Percentiles rank a stretch among this genome's conserved stretches.
Conservation (phyloP, 2,888 invertebrate genomes). For the Ptychoptera contaminata region DNA sequence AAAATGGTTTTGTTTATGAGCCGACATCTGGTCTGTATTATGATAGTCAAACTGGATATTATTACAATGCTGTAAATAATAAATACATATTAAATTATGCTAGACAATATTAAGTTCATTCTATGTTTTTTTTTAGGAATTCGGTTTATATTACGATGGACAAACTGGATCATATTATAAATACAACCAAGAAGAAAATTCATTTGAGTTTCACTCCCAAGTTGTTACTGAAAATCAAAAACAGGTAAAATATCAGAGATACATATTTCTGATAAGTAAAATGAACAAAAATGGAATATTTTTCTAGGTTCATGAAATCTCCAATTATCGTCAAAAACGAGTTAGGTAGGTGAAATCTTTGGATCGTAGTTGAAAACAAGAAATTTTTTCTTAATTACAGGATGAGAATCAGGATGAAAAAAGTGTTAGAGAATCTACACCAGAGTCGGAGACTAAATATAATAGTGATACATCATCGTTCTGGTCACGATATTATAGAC, state of each 20-base stretch:
- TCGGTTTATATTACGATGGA: conserved; percentile 79
- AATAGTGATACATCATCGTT: conserved; percentile 1
- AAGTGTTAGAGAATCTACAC: neutral
- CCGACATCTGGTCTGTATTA: conserved; percentile 77
- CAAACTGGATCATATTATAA: conserved; percentile 69
- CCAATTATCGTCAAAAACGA: conserved; percentile 22
- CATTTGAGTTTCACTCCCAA: conserved; percentile 70
- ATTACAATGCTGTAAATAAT: conserved; percentile 67
- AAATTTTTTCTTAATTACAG: conserved; percentile 29
- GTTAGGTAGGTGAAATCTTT: conserved; percentile 34
- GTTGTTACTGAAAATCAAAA: conserved; percentile 20
- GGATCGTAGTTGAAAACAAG: conserved; percentile 31
- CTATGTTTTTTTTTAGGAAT: conserved; percentile 41
- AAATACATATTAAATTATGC: neutral
- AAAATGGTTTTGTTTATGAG: conserved; percentile 72
- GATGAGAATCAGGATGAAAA: conserved; percentile 11
- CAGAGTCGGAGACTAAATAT: conserved; percentile 8
- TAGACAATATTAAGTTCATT: conserved; percentile 1
- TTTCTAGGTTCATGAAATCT: conserved; percentile 16
- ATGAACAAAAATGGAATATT: neutral
- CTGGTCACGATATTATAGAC: conserved; percentile 7
- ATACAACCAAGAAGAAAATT: conserved; percentile 58
- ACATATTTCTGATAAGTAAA: too few species aligned
- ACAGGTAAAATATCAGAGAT: too few species aligned
- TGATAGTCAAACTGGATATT: conserved; percentile 76